These are phyloP conservation scores for Trochalopteron elliotii DNA, from an alignment of 2,113 vertebrate species.

Conservation along the genomic window DNA sequence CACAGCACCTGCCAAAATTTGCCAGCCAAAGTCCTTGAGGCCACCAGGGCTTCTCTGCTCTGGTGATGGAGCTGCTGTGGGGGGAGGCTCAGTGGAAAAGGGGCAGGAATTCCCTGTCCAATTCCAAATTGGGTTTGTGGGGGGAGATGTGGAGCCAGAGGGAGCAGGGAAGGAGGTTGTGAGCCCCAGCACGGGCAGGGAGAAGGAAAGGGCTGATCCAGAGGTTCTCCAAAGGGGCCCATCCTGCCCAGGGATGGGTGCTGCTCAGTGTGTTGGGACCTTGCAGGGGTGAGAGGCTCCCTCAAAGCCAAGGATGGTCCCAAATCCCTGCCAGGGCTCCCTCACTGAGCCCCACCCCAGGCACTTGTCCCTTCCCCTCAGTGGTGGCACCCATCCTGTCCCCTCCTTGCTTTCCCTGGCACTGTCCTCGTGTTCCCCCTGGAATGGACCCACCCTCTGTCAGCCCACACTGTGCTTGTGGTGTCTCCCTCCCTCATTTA, in stretches of 20 bases:
- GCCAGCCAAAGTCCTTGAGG: not conserved
- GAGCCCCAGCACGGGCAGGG: rapidly evolving
- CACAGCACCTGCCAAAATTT: not conserved
- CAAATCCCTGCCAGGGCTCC: not conserved
- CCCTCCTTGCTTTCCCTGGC: not conserved
- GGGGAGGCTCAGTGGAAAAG: not conserved
- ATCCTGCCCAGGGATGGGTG: not conserved
- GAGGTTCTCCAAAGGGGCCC: not conserved
- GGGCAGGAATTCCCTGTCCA: not conserved
- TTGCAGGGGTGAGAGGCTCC: not conserved
- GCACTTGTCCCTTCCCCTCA: not conserved
- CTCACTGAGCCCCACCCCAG: not conserved
- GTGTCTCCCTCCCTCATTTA: rapidly evolving
- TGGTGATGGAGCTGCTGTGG: not conserved
- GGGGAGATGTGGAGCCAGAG: not conserved
- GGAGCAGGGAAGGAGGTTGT: rapidly evolving
- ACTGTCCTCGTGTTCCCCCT: not conserved
- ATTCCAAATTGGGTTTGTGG: not conserved
- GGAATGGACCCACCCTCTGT: rapidly evolving
- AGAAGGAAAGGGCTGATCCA: not conserved
- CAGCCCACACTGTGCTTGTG: not conserved
- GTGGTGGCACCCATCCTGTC: not conserved
- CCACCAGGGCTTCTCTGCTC: not conserved
- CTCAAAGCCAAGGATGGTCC: not conserved
- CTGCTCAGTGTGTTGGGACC: rapidly evolving